Evolutionary conservation across 2,797 vertebrate species (phyloP).

Genomic region (Thalassophryne amazonica): DNA sequence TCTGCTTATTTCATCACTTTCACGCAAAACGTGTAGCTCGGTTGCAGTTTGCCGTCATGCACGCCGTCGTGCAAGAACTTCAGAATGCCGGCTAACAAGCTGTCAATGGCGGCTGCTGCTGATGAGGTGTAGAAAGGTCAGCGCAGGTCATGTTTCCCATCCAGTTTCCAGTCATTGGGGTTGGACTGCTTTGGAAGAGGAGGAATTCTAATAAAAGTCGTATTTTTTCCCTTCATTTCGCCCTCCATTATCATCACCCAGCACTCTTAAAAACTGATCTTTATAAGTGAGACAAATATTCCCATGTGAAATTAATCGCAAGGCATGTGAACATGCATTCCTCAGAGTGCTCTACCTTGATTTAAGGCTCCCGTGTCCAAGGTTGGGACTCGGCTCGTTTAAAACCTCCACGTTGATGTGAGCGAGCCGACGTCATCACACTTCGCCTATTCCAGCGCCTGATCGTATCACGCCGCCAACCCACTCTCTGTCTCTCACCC

Average conservation of each 20-base stretch:
- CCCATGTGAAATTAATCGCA: constrained; percentile 54
- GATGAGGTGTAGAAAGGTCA: constrained; percentile 29
- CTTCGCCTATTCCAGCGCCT: constrained; percentile 14
- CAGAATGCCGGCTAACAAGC: constrained; percentile 17
- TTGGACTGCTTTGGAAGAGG: constrained; percentile 20
- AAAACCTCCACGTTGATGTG: constrained; percentile 22
- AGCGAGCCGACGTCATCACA: constrained; percentile 24
- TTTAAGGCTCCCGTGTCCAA: constrained; percentile 41
- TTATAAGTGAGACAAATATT: constrained; percentile 67
- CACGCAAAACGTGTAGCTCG: neutral
- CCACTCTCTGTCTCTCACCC: constrained; percentile 61
- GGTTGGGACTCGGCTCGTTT: constrained; percentile 18
- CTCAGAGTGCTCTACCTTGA: constrained; percentile 43
- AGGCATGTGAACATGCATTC: constrained; percentile 60
- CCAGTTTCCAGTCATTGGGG: constrained; percentile 15
- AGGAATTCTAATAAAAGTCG: constrained; percentile 45
- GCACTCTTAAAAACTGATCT: constrained; percentile 41
- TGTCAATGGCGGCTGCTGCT: constrained; percentile 33
- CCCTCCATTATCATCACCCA: constrained; percentile 48
- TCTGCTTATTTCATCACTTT: no score
- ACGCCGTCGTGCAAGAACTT: constrained; percentile 6
- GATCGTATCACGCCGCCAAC: constrained; percentile 63
- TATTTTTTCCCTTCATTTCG: constrained; percentile 27
- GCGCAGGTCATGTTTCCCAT: constrained; percentile 27
- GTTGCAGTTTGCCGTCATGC: neutral